phyloP scores from a whole-genome alignment of 2,888 invertebrate genomes.

The Brenthis daphne region DNA sequence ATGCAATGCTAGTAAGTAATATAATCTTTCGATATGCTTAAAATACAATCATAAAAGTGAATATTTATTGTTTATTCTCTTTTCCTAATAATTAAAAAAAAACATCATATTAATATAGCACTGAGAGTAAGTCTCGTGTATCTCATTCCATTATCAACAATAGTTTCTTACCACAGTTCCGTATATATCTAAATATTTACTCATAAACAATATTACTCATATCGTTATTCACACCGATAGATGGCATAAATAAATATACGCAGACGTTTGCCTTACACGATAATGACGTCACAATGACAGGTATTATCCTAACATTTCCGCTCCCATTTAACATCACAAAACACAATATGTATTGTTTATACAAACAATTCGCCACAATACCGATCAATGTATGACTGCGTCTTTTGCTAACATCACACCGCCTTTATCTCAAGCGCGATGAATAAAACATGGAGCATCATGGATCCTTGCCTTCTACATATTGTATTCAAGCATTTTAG shows the following conservation, averaged over 20 bases:
- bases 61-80: too few species aligned
- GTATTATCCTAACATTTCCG: conserved; percentile 41
- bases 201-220: conserved; percentile 10
- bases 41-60: neutral
- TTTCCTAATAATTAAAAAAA: too few species aligned
- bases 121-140: neutral
- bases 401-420: conserved; percentile 60
- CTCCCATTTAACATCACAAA: conserved; percentile 44
- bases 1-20: too few species aligned
- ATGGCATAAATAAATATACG: conserved; percentile 30
- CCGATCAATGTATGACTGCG: conserved; percentile 65
- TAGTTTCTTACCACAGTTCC: neutral
- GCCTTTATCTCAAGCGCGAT: conserved; percentile 63
- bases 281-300: conserved; percentile 42
- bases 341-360: conserved; percentile 53
- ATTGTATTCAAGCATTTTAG: conserved; percentile 39
- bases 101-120: too few species aligned
- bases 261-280: conserved; percentile 29
- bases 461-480: conserved; percentile 46
- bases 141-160: neutral
- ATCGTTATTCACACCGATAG: conserved; percentile 29
- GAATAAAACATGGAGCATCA: conserved; percentile 73
- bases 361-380: conserved; percentile 46
- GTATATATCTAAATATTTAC: conserved; percentile 8
- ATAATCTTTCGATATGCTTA: neutral